Evolutionary conservation across 2,113 vertebrate species (phyloP).

Genomic region (Silurus asotus): DNA sequence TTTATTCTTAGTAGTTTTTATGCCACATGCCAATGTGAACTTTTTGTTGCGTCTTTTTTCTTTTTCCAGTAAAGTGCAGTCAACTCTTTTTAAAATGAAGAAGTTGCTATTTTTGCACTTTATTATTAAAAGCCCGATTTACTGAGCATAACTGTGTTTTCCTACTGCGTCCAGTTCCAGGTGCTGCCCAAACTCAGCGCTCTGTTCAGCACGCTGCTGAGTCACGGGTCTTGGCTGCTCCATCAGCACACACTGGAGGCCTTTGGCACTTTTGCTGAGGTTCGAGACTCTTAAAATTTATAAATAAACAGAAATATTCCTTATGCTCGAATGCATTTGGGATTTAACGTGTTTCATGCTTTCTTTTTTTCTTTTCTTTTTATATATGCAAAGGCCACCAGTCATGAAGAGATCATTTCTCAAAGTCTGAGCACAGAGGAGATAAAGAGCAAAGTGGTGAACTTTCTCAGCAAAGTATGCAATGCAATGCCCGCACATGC

Average conservation of each 20-base stretch:
- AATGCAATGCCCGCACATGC: background rate
- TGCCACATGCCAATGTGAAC: background rate
- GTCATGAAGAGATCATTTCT: conserved; percentile 87
- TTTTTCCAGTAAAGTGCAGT: background rate
- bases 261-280: conserved; percentile 91
- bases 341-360: background rate
- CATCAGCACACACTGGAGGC: conserved; percentile 86
- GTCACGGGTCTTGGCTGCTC: conserved; percentile 79
- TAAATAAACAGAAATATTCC: no score
- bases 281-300: conserved; percentile 53
- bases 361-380: conserved; percentile 41
- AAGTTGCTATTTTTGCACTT: background rate
- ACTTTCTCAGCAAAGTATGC: conserved; percentile 89
- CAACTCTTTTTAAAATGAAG: background rate
- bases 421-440: conserved; percentile 83
- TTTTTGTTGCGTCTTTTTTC: background rate
- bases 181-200: conserved; percentile 78
- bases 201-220: conserved; percentile 80
- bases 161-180: conserved; percentile 69
- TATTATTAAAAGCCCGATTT: background rate
- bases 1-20: background rate
- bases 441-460: conserved; percentile 82
- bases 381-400: conserved; percentile 76
- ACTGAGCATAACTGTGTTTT: background rate
- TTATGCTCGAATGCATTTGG: no score